Base-by-base conservation (phyloP, 2,888 invertebrate genomes). In the Notodonta dromedarius region DNA sequence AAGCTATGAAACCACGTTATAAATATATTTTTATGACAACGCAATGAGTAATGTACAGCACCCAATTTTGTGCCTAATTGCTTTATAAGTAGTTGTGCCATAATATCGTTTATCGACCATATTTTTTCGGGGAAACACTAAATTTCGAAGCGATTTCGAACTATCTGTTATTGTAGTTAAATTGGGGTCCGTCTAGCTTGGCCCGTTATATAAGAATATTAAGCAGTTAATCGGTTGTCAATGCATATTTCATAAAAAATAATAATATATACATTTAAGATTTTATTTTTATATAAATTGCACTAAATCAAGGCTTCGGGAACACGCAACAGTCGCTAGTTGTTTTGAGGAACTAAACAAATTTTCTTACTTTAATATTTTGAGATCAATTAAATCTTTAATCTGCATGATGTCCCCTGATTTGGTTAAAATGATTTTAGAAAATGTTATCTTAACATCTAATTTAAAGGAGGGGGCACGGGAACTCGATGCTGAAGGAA, bases 371-470 rank as follows among this genome's bases (percentile, higher is more conserved):
- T 72, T 62, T 69, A 73, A 84, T 86, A 87, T 82, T 83, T 84
- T 89, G 89, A 89, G 89, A 89, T 89, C 89, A 89, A 87, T 85
- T 79, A 78, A 76, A 80, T 85, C 77, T 84, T 82, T 80, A 79
- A 58, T 59, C 69, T 72, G 68, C 60, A 78, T 76, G 70, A 76
- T 71, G 80, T 81, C 86, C 84, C 82, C 56, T 46, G 67, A 78
- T 84, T 83, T 84, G 79, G 63, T 71, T 71, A 67, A 61, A 61
- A 69, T 62, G 39, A 57, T 35, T 58, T 40, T 55, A 69, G 62
- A 68, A 64, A 60, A 65, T 62, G 69, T 61, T 61, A 52, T 59
- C 65, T 60, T 69, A 68, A 61, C 59, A 62, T 60, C 58, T 64
- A 68, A 55, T 51, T 48, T 52, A 4, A 24, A 16, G n/a, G 51